Evolutionary conservation across 2,888 invertebrate genomes (phyloP), one percentile per base, ranked within the genome.

Genomic region (Laspeyria flexula): DNA sequence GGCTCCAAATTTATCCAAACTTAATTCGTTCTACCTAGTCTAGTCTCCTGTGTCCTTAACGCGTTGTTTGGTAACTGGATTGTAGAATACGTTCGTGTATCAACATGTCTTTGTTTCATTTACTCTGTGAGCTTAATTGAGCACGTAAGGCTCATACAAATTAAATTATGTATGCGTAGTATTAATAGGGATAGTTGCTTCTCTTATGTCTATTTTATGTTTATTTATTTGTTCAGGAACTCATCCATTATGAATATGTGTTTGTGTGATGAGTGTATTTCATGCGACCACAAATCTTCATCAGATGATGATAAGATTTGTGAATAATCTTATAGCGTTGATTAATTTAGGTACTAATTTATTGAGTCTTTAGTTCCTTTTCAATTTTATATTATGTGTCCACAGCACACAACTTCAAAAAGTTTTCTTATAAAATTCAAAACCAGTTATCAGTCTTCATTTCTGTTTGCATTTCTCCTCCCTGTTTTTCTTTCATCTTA

Each of bases 1-100:
- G 31, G 39, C 39, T 27, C 33, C 21, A 38, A 21, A 29, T 31
- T 11, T 13, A n/a, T 15, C 73, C 44, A 38, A 54, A 54, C 53
- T 51, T 60, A 47, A 61, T 58, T 58, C 12, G 38, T 54, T 44
- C 59, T 74, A 72, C 71, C 70, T 69, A 70, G 72, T 70, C 65
- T 64, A 73, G 73, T 75, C 65, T 66, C 60, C 68, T 71, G 66
- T 55, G 73, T 75, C 68, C 69, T 77, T 77, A 77, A 75, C 72
- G 73, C 72, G 66, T 60, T 81, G 74, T 79, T 79, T 75, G 75
- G 70, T 76, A 75, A 77, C 75, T 71, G 52, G 47, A 71, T 73
- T 64, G 54, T 60, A 64, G 58, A 61, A 59, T 43, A 58, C 48
- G 21, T 29, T 53, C 30, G 43, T 42, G 41, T 51, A 46, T 39